Evolutionary conservation across 35 echinoderm and acorn worm species (phyloP), one percentile per base, ranked within the genome.

Genomic region (Ophioderma brevispina): DNA sequence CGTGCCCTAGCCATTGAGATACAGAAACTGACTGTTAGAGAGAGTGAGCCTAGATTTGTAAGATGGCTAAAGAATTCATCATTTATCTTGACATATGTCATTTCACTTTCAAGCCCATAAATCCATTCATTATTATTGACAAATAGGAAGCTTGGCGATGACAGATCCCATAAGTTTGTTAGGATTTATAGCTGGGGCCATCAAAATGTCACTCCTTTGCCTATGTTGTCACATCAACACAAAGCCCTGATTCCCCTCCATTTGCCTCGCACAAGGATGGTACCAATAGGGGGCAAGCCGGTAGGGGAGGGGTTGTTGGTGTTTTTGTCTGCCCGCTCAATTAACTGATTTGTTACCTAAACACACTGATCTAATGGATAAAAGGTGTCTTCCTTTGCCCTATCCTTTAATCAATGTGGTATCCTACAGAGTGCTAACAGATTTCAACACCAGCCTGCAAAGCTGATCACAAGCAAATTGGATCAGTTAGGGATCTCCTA

Each of bases 341-440:
- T 70, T 70, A 70, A 70, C 1, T 1, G 59, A 70, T 70, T 70
- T 70, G 28, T 70, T 70, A 70, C 2, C 17, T 30, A 70, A 70
- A 70, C 59, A 70, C n/a, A 13, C 1, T 25, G 23, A 30, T 6
- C 10, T 70, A 70, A 70, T 70, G 2, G 59, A 15, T 70, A 70
- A 70, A 70, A 70, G 15, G n/a, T 70, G 59, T 70, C 59, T 70
- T 70, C 59, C 59, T 70, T 70, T 70, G 59, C 59, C 59, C n/a
- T 25, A n/a, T n/a, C n/a, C n/a, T n/a, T n/a, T n/a, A n/a, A 46
- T 46, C 59, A 25, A 70, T 6, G 59, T 25, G 28, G 23, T 70
- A 70, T 70, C 59, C 59, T 70, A 70, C n/a, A 13, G 59, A 17
- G 59, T 70, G 59, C n/a, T 70, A 70, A 70, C 59, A 70, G 17